Conservation (phyloP, 2,113 vertebrate genomes). For the Sinocyclocheilus grahami region DNA sequence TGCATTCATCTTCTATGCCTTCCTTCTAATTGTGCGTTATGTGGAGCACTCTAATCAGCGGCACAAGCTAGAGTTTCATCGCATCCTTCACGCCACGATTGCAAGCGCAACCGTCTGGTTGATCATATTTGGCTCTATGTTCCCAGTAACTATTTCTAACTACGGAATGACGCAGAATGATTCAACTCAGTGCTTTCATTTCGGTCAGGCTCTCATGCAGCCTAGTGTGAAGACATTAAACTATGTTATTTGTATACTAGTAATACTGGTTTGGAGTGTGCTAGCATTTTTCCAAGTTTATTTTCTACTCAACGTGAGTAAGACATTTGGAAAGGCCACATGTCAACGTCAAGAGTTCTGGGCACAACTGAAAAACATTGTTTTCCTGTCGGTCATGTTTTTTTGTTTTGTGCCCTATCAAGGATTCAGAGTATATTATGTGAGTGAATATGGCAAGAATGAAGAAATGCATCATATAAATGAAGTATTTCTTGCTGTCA, state of each 20-base stretch:
- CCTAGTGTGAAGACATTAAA: constrained; percentile 67
- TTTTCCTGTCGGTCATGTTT: constrained; percentile 80
- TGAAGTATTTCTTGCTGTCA: constrained; percentile 80
- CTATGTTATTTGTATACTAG: constrained; percentile 65
- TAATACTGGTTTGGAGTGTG: constrained; percentile 56
- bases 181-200: constrained; percentile 72
- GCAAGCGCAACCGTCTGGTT: constrained; percentile 77
- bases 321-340: constrained; percentile 62
- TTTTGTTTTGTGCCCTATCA: constrained; percentile 83
- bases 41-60: constrained; percentile 77
- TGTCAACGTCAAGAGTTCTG: constrained; percentile 81
- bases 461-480: constrained; percentile 57
- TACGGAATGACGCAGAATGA: constrained; percentile 65
- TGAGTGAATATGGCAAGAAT: neutral
- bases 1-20: constrained; percentile 79
- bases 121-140: constrained; percentile 65
- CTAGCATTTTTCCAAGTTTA: constrained; percentile 73
- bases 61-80: constrained; percentile 81
- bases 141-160: constrained; percentile 64
- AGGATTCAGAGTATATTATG: constrained; percentile 78
- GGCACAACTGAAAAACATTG: constrained; percentile 83
- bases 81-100: constrained; percentile 77
- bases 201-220: constrained; percentile 69
- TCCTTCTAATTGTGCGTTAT: constrained; percentile 77
- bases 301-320: constrained; percentile 66